A percentile compares a stretch with the other conserved stretches of the same genome.
phyloP scores from a whole-genome alignment of 2,797 vertebrate genomes.

The Manis javanica region DNA sequence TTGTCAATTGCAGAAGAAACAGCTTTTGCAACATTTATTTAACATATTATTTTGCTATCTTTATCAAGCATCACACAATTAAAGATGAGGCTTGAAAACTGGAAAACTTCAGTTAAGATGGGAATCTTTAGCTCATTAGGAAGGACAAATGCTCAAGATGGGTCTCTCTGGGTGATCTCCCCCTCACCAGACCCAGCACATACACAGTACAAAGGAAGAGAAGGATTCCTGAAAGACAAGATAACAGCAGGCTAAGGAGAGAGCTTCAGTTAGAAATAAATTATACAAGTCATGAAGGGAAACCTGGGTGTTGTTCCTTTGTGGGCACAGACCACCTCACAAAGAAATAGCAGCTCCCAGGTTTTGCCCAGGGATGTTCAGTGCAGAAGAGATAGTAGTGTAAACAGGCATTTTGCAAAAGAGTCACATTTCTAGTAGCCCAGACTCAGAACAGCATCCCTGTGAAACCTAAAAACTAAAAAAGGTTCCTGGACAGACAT shows the following conservation, averaged over 20 bases:
- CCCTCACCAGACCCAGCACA: not conserved
- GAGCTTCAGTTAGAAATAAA: constrained; percentile 67
- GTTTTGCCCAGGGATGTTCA: not conserved
- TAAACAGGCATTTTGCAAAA: not conserved
- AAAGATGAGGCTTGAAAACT: constrained; percentile 67
- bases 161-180: constrained; percentile 12
- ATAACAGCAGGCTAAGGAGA: constrained; percentile 61
- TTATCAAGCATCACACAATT: constrained; percentile 39
- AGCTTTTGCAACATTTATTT: constrained; percentile 58
- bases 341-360: not conserved
- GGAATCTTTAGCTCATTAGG: not conserved
- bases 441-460: not conserved
- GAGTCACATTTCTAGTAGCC: not conserved
- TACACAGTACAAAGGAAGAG: constrained; percentile 57
- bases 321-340: not conserved
- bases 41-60: constrained; percentile 48
- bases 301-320: not conserved
- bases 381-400: not conserved
- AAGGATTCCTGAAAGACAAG: constrained; percentile 62
- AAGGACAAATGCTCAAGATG: constrained; percentile 43
- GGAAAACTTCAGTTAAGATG: constrained; percentile 50
- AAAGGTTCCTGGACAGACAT: not conserved
- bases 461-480: not conserved
- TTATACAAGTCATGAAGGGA: not conserved
- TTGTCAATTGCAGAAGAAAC: constrained; percentile 51